Percentiles rank a stretch among this genome's conserved stretches.
phyloP scores from a whole-genome alignment of 2,888 invertebrate species.

The Cyrtodaria siliqua region DNA sequence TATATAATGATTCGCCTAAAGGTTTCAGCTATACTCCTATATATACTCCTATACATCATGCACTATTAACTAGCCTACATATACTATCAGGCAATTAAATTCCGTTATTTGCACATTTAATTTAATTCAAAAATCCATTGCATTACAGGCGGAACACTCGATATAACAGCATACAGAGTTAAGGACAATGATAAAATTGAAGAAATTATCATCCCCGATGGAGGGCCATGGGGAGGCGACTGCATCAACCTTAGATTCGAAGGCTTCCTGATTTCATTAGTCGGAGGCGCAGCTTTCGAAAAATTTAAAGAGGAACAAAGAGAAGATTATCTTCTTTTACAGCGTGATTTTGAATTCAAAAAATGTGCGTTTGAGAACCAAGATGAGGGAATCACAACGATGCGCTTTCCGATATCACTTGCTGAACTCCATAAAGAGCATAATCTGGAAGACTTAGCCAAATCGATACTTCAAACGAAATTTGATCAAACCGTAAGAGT shows the following conservation, averaged over 20 bases:
- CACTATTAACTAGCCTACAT: too few relatives aligned
- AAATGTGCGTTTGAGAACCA: slow-evolving; percentile 24
- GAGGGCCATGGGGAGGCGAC: slow-evolving; percentile 41
- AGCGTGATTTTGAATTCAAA: slow-evolving; percentile 28
- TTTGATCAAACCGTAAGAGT: too few relatives aligned
- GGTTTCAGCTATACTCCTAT: too few relatives aligned
- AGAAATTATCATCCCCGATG: too few relatives aligned
- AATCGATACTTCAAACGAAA: too few relatives aligned
- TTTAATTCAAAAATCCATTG: too few relatives aligned
- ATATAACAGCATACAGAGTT: slow-evolving; percentile 31
- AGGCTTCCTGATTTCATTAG: slow-evolving; percentile 15
- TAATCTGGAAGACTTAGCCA: slow-evolving; percentile 15
- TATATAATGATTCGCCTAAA: too few relatives aligned
- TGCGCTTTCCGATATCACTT: slow-evolving; percentile 10
- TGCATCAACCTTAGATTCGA: slow-evolving; percentile 28
- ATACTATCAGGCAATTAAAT: too few relatives aligned
- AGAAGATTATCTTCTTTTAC: slow-evolving; percentile 24
- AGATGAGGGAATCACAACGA: slow-evolving; percentile 13
- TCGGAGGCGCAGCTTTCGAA: slow-evolving; percentile 24
- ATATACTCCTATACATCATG: too few relatives aligned
- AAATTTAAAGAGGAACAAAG: slow-evolving; percentile 11
- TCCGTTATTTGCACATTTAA: too few relatives aligned
- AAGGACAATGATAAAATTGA: slow-evolving; percentile 17
- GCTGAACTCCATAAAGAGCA: slow-evolving; percentile 8
- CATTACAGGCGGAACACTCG: slow-evolving; percentile 38